Evolutionary conservation across 2,888 invertebrate genomes (phyloP), one percentile per base, ranked within the genome.

Genomic region (Brenthis hecate): DNA sequence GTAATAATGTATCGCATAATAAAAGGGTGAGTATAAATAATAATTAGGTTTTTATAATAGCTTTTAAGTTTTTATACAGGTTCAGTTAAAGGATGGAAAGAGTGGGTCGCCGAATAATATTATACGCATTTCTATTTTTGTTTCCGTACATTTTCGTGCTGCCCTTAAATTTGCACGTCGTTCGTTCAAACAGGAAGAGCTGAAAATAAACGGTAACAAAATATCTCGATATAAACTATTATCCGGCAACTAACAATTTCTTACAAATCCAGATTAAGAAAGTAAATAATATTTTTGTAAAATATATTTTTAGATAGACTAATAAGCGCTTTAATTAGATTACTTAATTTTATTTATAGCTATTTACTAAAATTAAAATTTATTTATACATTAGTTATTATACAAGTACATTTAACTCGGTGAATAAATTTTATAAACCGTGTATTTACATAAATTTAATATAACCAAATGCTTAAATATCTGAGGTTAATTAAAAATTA

Each of bases 101-200:
- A 56, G 28, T 13, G 28, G 50, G 28, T 28, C 55, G 47, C 51
- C 43, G 56, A 70, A 53, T 62, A 51, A 43, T 63, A 56, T 58
- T 43, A 63, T 47, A 67, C 58, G 56, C 64, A 63, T 71, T 62
- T 48, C 60, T 65, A 65, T 70, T 68, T 71, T 66, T 55, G 65
- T 32, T 68, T 43, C 43, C 62, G 60, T 64, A 70, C 56, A 67
- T 70, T 28, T 61, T 78, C 78, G 74, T 78, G 78, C 74, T 80
- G 87, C 87, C 89, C 89, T 91, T 90, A 88, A 85, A 92, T 92
- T 92, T 85, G 91, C 91, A 91, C 87, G 86, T 84, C 85, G 85
- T 81, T 79, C 80, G 82, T 74, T 81, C 85, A 82, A 87, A 88
- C 89, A 88, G 90, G 89, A 91, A 89, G 84, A 85, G 86, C 87